These are phyloP conservation scores for Epinephelus coioides DNA, from an alignment of 2,797 vertebrate genomes.

Conservation along the genomic window DNA sequence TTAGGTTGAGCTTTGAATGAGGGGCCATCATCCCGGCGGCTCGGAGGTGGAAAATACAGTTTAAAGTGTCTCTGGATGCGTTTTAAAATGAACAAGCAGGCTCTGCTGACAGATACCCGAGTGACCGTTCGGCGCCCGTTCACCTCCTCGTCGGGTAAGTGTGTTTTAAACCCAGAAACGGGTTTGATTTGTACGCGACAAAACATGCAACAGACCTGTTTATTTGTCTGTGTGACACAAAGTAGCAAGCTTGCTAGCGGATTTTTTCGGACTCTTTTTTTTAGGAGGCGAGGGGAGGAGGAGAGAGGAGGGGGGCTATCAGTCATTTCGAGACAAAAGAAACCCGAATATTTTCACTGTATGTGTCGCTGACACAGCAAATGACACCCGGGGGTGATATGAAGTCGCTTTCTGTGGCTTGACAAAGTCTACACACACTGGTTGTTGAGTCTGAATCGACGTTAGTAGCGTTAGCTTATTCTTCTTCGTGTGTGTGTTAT, in stretches of 20 bases:
- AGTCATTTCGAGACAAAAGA: conserved; percentile 69
- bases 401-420: conserved; percentile 19
- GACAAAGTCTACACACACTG: conserved; percentile 31
- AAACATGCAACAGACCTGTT: conserved; percentile 81
- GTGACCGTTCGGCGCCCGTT: conserved; percentile 1
- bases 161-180: conserved; percentile 7
- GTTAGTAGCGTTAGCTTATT: conserved; percentile 71
- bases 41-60: conserved; percentile 68
- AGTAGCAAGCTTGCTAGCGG: conserved; percentile 86
- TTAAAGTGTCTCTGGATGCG: conserved; percentile 61
- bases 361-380: background rate
- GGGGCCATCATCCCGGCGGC: conserved; percentile 77
- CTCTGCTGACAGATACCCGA: conserved; percentile 41
- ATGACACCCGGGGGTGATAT: background rate
- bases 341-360: conserved; percentile 47
- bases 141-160: conserved; percentile 60
- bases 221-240: conserved; percentile 87
- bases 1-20: conserved; percentile 83
- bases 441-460: conserved; percentile 2
- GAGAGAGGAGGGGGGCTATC: conserved; percentile 18
- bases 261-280: conserved; percentile 65
- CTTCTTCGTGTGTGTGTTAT: conserved; percentile 46
- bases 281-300: conserved; percentile 22
- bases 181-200: conserved; percentile 32
- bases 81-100: conserved; percentile 55